phyloP scores from a whole-genome alignment of 2,797 vertebrate genomes.

The Heteromormyrus szaboi region DNA sequence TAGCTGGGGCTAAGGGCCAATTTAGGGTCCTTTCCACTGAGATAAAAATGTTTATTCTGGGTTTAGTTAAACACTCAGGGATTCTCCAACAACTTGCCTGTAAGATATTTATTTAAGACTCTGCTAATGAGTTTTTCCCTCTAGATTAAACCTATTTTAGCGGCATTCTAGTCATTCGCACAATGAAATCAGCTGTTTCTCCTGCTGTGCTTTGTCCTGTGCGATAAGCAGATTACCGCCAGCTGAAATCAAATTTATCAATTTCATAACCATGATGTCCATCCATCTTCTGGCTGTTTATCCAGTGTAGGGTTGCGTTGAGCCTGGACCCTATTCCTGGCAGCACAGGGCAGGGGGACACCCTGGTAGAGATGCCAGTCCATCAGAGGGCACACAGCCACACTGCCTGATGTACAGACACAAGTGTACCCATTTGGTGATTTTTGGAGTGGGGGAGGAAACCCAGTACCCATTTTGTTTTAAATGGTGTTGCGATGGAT shows the following conservation, averaged over 20 bases:
- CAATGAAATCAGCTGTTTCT: not conserved
- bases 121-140: constrained; percentile 1
- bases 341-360: not conserved
- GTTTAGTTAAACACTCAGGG: not conserved
- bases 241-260: not conserved
- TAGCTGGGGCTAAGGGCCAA: not conserved
- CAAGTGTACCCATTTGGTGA: no score
- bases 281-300: not conserved
- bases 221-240: not conserved
- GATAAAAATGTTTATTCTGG: not conserved
- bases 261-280: not conserved
- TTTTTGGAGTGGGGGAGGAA: no score
- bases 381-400: not conserved
- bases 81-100: not conserved
- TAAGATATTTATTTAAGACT: constrained; percentile 10
- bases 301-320: not conserved
- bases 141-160: constrained; percentile 6
- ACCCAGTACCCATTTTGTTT: no score
- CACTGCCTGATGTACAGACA: no score
- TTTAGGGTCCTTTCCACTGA: not conserved
- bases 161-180: not conserved
- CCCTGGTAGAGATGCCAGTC: not conserved
- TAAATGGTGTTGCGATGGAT: no score
- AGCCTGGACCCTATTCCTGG: not conserved
- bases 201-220: not conserved